Evolutionary conservation across 1,140 invertebrate species (phyloP).

Genomic region (Venustaconcha ellipsiformis): DNA sequence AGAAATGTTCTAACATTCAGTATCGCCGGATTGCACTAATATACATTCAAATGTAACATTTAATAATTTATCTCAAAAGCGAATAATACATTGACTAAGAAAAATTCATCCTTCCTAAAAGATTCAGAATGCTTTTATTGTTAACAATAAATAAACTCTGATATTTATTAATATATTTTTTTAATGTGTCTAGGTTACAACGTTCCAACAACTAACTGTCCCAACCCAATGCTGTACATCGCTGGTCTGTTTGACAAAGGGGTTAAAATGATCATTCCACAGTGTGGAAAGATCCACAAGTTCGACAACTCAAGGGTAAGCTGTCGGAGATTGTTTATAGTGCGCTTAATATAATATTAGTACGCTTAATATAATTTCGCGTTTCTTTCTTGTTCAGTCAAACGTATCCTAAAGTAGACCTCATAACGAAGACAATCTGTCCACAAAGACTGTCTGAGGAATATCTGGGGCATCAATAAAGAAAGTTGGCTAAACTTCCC

Average conservation of each 20-base stretch:
- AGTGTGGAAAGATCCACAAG: slow-evolving; percentile 69
- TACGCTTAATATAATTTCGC: not conserved
- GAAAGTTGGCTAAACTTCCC: too few species aligned
- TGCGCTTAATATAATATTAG: not conserved
- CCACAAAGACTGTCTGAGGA: too few species aligned
- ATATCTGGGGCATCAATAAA: too few species aligned
- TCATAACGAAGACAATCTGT: too few species aligned
- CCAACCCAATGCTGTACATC: slow-evolving; percentile 70
- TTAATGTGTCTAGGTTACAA: slow-evolving; percentile 66
- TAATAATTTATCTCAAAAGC: not conserved
- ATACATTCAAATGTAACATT: not conserved
- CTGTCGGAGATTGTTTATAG: slow-evolving; percentile 1
- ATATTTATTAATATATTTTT: not conserved
- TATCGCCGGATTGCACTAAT: not conserved
- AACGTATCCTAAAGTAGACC: too few species aligned
- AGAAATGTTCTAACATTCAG: not conserved
- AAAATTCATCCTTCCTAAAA: too few species aligned
- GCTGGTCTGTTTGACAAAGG: slow-evolving; percentile 70
- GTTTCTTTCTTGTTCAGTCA: too few species aligned
- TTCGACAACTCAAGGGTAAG: slow-evolving; percentile 73
- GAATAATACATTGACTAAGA: too few species aligned
- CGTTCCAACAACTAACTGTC: slow-evolving; percentile 70
- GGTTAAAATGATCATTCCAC: slow-evolving; percentile 68
- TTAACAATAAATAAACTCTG: too few species aligned
- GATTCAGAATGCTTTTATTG: too few species aligned